Base-by-base conservation (phyloP, 2,797 vertebrate genomes). In the Streptopelia turtur region DNA sequence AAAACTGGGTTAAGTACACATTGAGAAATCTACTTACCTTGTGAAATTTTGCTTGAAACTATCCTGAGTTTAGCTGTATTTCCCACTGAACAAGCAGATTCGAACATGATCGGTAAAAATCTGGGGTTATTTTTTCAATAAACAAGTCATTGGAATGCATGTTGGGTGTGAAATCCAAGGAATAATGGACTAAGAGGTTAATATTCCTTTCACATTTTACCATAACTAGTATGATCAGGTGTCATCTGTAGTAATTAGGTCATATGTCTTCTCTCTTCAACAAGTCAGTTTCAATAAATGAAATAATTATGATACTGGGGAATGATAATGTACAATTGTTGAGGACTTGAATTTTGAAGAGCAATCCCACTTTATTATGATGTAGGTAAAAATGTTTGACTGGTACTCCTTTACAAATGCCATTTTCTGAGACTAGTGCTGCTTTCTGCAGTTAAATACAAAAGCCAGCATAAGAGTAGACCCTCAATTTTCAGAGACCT, bases 271-370 rank as follows among this genome's bases (percentile, higher is more conserved):
- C n/a, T 69, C 14, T 79, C 21, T 77, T 77, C 49, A 64, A 41
- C 22, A 81, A 81, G 35, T 64, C 22, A 37, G 13, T 43, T 90
- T 90, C 31, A 90, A 41, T 15, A 89, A 81, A 78, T 45, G 5
- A 84, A 81, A 31, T 78, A 37, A 23, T 71, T 87, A 35, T 47
- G 13, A 13, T 35, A 63, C 30, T 23, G 8, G 16, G 6, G 6
- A 77, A 74, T 43, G 24, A 60, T 43, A 70, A 74, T 25, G 31
- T 5, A 66, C 5, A 30, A 10, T 31, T 83, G 49, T 11, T 68
- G 61, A 70, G 22, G 33, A 77, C 28, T 61, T 52, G 53, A 86
- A 49, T 83, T 74, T 81, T 78, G 69, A 78, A 83, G 31, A 86
- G 6, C 0, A 1, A 60, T 88, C 20, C 14, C 8, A 13, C 5